Evolutionary conservation across 2,888 invertebrate species (phyloP), one percentile per base, ranked within the genome.

Genomic region (Campaea margaritaria): DNA sequence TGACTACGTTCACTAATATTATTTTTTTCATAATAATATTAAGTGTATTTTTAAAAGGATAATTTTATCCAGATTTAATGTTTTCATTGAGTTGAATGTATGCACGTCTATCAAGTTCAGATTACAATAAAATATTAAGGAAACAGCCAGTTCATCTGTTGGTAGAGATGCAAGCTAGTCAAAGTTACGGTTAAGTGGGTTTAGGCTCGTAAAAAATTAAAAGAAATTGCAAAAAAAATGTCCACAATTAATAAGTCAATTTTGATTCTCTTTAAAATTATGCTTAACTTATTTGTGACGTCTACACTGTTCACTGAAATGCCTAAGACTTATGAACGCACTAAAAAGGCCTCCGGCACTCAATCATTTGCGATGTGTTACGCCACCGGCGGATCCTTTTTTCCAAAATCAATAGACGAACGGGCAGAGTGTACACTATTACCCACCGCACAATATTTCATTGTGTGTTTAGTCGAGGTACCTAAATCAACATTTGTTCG

Each of bases 401-500:
- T 55, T 51, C 47, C 51, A 61, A 61, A 61, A 61, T 61, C 60
- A 61, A 61, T 56, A 61, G 60, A 56, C 46, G 46, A 46, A 50
- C 39, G 47, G 47, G 41, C 59, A 46, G 46, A 53, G 54, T 50
- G 55, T 62, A 55, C 48, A 42, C 45, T 58, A 58, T 58, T 58
- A 58, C 58, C 48, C 39, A 9, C 11, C 51, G 55, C 51, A 51
- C 51, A 62, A 62, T 60, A 59, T 64, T 56, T 57, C 55, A 56
- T 21, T 53, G 63, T 55, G 53, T 59, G 57, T 48, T 64, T 58
- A 59, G 58, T 45, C 56, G 13, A 51, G 27, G 55, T 61, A 42
- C 68, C 68, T 68, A 66, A 68, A 64, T 60, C 65, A 68, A 68
- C 64, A 66, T 64, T 66, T 60, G 58, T 50, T 59, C 41, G 34